These are phyloP conservation scores for Charaxes varanes DNA, from an alignment of 1,140 invertebrate genomes.

Conservation along the genomic window DNA sequence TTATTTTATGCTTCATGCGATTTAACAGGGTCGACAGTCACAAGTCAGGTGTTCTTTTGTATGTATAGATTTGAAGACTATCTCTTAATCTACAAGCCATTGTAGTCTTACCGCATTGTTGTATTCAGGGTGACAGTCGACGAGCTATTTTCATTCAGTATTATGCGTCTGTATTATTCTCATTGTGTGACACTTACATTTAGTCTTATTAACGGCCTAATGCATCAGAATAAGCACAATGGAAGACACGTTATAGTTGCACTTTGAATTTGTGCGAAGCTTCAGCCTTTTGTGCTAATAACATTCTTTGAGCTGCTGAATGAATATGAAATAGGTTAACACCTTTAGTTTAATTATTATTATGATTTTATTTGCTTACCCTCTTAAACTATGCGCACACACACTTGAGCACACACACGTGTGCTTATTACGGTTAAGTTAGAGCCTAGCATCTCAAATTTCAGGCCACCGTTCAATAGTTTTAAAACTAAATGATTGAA, in stretches of 20 bases:
- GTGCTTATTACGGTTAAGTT: too few relatives aligned
- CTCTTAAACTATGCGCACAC: too few relatives aligned
- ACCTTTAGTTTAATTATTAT: not conserved
- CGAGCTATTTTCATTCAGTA: slow-evolving; percentile 62
- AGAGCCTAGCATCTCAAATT: too few relatives aligned
- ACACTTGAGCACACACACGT: too few relatives aligned
- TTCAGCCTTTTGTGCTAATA: slow-evolving; percentile 8
- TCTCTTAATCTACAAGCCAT: too few relatives aligned
- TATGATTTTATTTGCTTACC: too few relatives aligned
- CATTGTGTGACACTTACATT: slow-evolving; percentile 58
- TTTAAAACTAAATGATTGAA: too few relatives aligned
- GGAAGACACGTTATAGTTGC: slow-evolving; percentile 7
- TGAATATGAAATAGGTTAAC: not conserved
- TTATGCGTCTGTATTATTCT: slow-evolving; percentile 56
- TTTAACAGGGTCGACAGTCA: too few relatives aligned
- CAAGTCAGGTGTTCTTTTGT: too few relatives aligned
- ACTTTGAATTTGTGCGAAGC: slow-evolving; percentile 4
- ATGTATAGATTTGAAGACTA: too few relatives aligned
- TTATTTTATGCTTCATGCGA: too few relatives aligned
- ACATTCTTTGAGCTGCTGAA: not conserved
- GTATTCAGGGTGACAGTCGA: slow-evolving; percentile 45
- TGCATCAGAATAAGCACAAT: slow-evolving; percentile 29
- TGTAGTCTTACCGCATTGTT: slow-evolving; percentile 55
- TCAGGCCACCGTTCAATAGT: too few relatives aligned
- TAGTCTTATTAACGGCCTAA: slow-evolving; percentile 52